Conservation (phyloP, 2,888 invertebrate species). For the Melolontha melolontha region DNA sequence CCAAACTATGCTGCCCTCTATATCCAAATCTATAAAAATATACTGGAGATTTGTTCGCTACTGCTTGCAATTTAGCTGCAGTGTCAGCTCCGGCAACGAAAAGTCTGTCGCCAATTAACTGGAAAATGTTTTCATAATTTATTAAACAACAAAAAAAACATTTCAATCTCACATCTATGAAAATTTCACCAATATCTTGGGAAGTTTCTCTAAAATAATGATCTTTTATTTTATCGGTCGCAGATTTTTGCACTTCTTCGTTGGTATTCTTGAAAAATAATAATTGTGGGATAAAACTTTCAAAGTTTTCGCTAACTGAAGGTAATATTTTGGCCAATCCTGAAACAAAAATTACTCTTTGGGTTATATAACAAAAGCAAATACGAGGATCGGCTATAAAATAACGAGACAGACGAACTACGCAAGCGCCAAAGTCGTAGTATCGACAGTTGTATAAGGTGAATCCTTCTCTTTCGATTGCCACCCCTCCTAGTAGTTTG, state of each 20-base stretch:
- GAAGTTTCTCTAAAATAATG: slow-evolving; percentile 69
- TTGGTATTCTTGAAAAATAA: slow-evolving; percentile 74
- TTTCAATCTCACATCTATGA: neutral
- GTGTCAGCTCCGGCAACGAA: slow-evolving; percentile 71
- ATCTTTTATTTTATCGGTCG: slow-evolving; percentile 68
- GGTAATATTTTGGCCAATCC: no score
- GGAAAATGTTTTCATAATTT: slow-evolving; percentile 42
- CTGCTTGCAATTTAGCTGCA: slow-evolving; percentile 70
- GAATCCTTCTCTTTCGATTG: no score
- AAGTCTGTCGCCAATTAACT: slow-evolving; percentile 73
- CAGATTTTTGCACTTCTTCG: slow-evolving; percentile 61
- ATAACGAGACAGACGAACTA: no score
- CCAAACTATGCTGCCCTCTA: slow-evolving; percentile 30
- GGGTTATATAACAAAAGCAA: no score
- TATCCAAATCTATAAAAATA: slow-evolving; percentile 66
- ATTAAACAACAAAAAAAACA: neutral
- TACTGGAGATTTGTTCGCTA: slow-evolving; percentile 69
- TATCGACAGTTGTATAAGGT: no score
- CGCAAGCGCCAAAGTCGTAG: no score
- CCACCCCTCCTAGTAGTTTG: no score
- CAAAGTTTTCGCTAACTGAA: no score
- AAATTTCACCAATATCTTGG: neutral
- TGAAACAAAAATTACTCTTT: no score
- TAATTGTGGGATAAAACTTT: slow-evolving; percentile 64
- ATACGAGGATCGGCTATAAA: no score